Conservation (phyloP, 2,113 vertebrate genomes). For the Lethenteron reissneri region DNA sequence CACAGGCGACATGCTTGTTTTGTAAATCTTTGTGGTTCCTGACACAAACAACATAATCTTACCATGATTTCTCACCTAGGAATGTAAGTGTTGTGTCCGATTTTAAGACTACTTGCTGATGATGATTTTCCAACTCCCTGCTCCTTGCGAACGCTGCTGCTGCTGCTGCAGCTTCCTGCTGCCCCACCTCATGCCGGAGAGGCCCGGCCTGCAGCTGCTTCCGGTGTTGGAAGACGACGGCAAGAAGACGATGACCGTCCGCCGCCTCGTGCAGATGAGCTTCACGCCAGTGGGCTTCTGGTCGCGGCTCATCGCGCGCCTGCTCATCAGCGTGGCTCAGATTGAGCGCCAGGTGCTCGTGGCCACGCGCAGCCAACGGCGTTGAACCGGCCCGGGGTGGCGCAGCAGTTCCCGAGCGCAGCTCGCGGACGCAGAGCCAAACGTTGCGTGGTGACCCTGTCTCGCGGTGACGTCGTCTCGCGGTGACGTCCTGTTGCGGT, state of each 20-base stretch:
- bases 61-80: too few relatives aligned
- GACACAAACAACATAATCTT: too few relatives aligned
- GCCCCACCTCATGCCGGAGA: conserved; percentile 75
- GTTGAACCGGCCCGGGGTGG: too few relatives aligned
- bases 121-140: neutral
- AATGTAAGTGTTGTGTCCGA: too few relatives aligned
- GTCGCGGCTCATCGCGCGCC: conserved; percentile 83
- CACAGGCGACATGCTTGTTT: too few relatives aligned
- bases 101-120: neutral
- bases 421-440: too few relatives aligned
- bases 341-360: conserved; percentile 72
- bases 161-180: conserved; percentile 54
- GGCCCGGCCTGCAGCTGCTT: conserved; percentile 63
- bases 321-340: conserved; percentile 78
- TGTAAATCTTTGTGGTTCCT: too few relatives aligned
- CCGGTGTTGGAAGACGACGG: conserved; percentile 16
- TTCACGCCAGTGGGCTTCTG: conserved; percentile 89
- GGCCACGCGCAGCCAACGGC: too few relatives aligned
- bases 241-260: conserved; percentile 45
- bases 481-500: too few relatives aligned
- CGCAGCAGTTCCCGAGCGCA: too few relatives aligned
- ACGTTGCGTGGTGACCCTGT: too few relatives aligned
- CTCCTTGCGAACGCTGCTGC: conserved; percentile 5
- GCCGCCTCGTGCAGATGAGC: conserved; percentile 89
- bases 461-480: too few relatives aligned